Percentiles rank a stretch among this genome's conserved stretches.
Evolutionary conservation across 2,888 invertebrate genomes (phyloP).

Genomic region (Bursaphelenchus okinawaensis): DNA sequence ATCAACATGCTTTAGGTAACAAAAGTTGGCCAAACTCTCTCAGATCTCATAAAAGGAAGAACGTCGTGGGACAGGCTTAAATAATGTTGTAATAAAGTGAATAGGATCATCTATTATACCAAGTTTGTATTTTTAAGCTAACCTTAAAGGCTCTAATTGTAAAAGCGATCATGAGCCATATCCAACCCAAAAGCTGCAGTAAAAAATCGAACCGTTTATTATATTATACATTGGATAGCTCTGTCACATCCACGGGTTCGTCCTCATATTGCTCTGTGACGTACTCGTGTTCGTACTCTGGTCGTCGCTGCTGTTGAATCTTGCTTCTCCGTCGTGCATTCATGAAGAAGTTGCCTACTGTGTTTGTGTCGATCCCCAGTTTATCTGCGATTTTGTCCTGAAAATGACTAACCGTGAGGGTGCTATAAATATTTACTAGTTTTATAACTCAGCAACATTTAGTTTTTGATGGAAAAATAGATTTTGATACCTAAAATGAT

Average conservation of each 20-base stretch:
- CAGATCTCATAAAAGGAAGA: neutral
- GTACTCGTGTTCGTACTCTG: neutral
- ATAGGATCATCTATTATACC: too few relatives aligned
- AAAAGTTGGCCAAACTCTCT: neutral
- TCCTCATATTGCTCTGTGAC: neutral
- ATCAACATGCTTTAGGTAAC: neutral
- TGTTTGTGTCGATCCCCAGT: neutral
- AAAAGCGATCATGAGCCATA: too few relatives aligned
- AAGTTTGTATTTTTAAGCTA: too few relatives aligned
- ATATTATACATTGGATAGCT: neutral
- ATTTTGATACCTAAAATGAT: too few relatives aligned
- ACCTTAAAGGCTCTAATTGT: too few relatives aligned
- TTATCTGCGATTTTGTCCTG: neutral
- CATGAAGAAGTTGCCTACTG: neutral
- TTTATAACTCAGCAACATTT: too few relatives aligned
- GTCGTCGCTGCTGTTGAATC: neutral
- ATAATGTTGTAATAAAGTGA: too few relatives aligned
- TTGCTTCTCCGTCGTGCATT: neutral
- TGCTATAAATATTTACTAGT: too few relatives aligned
- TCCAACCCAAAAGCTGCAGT: too few relatives aligned
- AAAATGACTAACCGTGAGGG: too few relatives aligned
- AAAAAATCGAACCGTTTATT: too few relatives aligned
- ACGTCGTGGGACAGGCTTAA: neutral
- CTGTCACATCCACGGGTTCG: neutral
- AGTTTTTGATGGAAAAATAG: too few relatives aligned